These are phyloP conservation scores for Morpho helenor DNA, from an alignment of 2,888 invertebrate genomes.

Conservation along the genomic window DNA sequence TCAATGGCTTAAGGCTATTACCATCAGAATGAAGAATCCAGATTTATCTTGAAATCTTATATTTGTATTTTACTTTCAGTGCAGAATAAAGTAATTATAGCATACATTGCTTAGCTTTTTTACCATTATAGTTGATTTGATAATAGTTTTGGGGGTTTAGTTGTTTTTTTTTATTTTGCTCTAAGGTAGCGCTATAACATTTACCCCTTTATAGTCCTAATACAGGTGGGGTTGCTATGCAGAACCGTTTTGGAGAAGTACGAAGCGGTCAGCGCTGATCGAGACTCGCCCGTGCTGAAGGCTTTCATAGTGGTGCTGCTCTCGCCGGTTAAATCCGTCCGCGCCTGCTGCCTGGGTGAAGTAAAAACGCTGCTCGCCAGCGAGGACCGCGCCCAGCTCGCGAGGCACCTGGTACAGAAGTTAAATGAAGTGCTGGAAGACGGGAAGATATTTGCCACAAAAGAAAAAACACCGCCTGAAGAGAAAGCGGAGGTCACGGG, in stretches of 20 bases:
- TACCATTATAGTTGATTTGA: too few relatives aligned
- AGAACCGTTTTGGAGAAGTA: constrained; percentile 85
- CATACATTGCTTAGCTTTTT: too few relatives aligned
- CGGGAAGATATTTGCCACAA: constrained; percentile 68
- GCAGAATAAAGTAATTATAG: too few relatives aligned
- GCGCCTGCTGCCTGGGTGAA: constrained; percentile 81
- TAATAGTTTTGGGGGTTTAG: neutral
- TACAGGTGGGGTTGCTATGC: constrained; percentile 86
- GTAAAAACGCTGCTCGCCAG: constrained; percentile 81
- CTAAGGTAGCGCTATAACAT: constrained; percentile 47
- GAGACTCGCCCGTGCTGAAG: constrained; percentile 82
- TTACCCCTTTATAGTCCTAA: constrained; percentile 75
- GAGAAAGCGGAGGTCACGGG: constrained; percentile 73
- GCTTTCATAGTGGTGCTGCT: constrained; percentile 85
- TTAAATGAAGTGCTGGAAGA: constrained; percentile 82
- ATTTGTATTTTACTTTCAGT: too few relatives aligned
- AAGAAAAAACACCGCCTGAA: constrained; percentile 58
- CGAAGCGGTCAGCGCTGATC: constrained; percentile 82
- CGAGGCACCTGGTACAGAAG: constrained; percentile 82
- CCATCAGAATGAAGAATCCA: too few relatives aligned
- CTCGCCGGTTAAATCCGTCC: constrained; percentile 79
- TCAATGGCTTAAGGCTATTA: too few relatives aligned
- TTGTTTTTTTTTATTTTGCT: constrained; percentile 20
- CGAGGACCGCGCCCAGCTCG: constrained; percentile 80
- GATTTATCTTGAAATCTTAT: too few relatives aligned